phyloP scores from a whole-genome alignment of 2,797 vertebrate species.

The Ctenopoma multispine region DNA sequence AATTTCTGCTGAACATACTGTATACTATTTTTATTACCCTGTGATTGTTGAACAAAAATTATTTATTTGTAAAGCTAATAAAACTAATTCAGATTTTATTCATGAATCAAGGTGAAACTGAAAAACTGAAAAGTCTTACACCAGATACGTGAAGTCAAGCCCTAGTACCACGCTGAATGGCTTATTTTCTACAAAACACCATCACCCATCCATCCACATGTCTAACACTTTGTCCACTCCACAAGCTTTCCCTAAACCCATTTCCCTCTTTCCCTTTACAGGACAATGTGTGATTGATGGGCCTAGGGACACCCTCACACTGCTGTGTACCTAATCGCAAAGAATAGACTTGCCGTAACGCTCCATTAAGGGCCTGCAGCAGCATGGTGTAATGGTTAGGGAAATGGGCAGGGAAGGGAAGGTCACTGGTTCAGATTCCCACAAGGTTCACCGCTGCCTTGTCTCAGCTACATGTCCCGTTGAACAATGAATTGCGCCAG shows the following conservation, averaged over 20 bases:
- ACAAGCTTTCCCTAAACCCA: constrained; percentile 61
- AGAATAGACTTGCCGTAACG: constrained; percentile 72
- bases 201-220: constrained; percentile 60
- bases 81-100: constrained; percentile 11
- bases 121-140: constrained; percentile 51
- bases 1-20: too few relatives aligned
- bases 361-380: constrained; percentile 76
- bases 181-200: constrained; percentile 36
- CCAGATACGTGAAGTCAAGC: constrained; percentile 12
- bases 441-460: constrained; percentile 39
- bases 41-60: too few relatives aligned
- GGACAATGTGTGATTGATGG: constrained; percentile 79
- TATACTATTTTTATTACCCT: too few relatives aligned
- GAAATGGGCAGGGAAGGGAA: constrained; percentile 77
- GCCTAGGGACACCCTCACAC: constrained; percentile 64
- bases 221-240: constrained; percentile 51
- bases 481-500: constrained; percentile 58
- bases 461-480: constrained; percentile 40
- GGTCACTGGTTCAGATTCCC: constrained; percentile 78
- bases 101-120: constrained; percentile 40
- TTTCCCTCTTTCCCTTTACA: constrained; percentile 68
- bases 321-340: constrained; percentile 73
- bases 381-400: constrained; percentile 76
- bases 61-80: not conserved
- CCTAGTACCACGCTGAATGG: not conserved